These are phyloP conservation scores for Emydura subglobosa DNA, from an alignment of 2,113 vertebrate species.

Conservation along the genomic window DNA sequence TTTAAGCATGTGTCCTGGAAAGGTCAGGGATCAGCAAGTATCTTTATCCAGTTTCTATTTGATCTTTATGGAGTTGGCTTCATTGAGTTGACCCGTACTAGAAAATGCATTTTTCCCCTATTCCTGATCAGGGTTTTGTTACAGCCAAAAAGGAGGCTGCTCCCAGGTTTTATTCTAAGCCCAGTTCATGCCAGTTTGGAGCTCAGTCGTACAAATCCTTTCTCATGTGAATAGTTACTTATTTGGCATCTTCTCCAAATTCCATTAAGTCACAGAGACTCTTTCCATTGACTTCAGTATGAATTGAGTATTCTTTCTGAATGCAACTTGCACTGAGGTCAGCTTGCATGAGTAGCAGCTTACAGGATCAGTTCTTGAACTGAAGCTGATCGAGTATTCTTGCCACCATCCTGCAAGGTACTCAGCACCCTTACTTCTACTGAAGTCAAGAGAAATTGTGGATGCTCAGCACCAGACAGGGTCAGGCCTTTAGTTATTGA, in stretches of 20 bases:
- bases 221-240: neutral
- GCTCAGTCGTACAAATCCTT: neutral
- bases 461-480: neutral
- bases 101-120: neutral
- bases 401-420: neutral
- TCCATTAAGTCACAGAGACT: fast-evolving
- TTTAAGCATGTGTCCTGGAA: conserved; percentile 50
- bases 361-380: neutral
- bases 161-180: neutral
- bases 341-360: neutral
- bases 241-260: fast-evolving
- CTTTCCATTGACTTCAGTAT: neutral
- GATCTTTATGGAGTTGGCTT: neutral
- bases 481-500: neutral
- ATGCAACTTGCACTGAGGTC: neutral
- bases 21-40: conserved; percentile 46
- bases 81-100: neutral
- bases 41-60: neutral
- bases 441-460: neutral
- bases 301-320: neutral
- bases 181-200: neutral
- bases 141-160: neutral
- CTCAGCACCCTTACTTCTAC: neutral
- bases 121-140: neutral
- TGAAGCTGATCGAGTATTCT: neutral